Conservation (phyloP, 2,797 vertebrate species). For the Oophaga sylvatica region DNA sequence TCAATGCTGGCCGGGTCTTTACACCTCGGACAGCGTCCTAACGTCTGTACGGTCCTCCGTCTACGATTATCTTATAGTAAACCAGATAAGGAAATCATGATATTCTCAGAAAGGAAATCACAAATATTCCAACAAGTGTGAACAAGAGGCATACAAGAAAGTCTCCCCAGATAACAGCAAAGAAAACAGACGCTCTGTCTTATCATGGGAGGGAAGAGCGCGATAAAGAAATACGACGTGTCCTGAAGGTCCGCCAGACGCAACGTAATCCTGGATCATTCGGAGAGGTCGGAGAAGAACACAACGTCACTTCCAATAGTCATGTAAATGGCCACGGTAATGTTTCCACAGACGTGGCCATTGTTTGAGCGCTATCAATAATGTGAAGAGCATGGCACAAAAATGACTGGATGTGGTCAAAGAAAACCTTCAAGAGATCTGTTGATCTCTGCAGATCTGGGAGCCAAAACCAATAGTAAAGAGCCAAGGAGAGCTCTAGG, state of each 20-base stretch:
- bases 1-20: not conserved
- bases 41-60: not conserved
- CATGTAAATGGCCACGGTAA: not conserved
- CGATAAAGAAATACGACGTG: conserved; percentile 7
- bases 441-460: not conserved
- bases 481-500: not conserved
- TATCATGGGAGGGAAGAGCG: not conserved
- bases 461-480: not conserved
- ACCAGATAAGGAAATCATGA: conserved; percentile 17
- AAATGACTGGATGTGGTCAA: not conserved
- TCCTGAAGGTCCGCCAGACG: not conserved
- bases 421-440: not conserved
- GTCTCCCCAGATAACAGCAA: conserved; percentile 6
- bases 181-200: not conserved
- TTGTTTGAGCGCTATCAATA: not conserved
- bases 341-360: too few species aligned
- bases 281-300: not conserved
- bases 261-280: not conserved
- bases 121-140: conserved; percentile 26
- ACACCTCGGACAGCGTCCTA: not conserved
- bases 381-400: not conserved
- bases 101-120: conserved; percentile 16
- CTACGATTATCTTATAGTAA: not conserved
- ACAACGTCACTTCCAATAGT: not conserved
- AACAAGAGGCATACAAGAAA: conserved; percentile 1